Evolutionary conservation across 1,140 invertebrate species (phyloP).

Genomic region (Akabosia matsudoensis): DNA sequence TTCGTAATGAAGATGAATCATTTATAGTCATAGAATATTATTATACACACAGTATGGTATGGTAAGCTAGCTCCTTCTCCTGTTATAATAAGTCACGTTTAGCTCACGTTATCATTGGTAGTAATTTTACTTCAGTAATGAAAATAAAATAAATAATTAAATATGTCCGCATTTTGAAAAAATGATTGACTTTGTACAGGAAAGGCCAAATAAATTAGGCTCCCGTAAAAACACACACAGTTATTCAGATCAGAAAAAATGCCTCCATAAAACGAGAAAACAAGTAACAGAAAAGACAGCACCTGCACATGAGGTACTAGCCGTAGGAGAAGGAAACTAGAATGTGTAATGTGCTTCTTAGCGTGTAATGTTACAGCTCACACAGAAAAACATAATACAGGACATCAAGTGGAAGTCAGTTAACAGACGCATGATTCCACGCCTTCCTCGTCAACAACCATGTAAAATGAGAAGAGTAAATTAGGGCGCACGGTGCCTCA

Average conservation of each 20-base stretch:
- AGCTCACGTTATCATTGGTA: too few relatives aligned
- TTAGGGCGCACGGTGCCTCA: conserved; percentile 20
- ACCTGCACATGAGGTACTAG: neutral
- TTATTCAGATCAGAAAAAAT: too few relatives aligned
- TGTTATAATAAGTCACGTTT: too few relatives aligned
- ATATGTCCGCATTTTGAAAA: neutral
- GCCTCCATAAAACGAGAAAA: neutral
- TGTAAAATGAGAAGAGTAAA: conserved; percentile 24
- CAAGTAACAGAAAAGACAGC: neutral
- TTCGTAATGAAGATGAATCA: too few relatives aligned
- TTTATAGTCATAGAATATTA: too few relatives aligned
- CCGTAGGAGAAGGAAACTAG: neutral
- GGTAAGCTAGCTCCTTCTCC: too few relatives aligned
- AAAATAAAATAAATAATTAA: conserved; percentile 6
- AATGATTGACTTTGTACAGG: neutral
- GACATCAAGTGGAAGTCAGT: conserved; percentile 18
- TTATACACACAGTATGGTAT: too few relatives aligned
- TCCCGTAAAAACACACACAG: too few relatives aligned
- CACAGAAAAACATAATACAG: neutral
- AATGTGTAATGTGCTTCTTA: neutral
- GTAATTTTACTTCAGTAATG: neutral
- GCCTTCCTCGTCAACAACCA: conserved; percentile 19
- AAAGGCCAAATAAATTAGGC: too few relatives aligned
- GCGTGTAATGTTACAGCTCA: neutral
- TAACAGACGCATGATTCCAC: conserved; percentile 21